Percentiles rank a stretch among this genome's conserved stretches.
These are phyloP conservation scores for Timandra comae DNA, from an alignment of 2,888 invertebrate genomes.

Conservation along the genomic window DNA sequence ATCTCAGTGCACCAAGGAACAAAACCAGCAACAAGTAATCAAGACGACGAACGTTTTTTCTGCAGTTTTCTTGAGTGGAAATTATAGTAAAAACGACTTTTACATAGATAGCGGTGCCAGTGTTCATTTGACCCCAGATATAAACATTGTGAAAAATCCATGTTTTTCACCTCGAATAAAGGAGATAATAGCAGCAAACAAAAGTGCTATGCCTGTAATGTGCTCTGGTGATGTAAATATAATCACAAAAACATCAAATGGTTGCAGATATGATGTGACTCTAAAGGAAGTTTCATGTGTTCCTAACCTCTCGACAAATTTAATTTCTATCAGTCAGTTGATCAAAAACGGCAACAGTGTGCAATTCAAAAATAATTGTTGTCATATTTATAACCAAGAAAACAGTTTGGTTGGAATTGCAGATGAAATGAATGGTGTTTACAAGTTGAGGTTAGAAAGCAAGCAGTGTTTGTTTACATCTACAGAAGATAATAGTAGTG, in stretches of 20 bases:
- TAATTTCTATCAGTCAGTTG: slow-evolving; percentile 13
- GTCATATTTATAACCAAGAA: slow-evolving; percentile 2
- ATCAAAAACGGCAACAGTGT: slow-evolving; percentile 23
- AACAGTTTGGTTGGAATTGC: too few relatives aligned
- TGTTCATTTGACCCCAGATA: slow-evolving; percentile 19
- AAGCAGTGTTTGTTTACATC: slow-evolving; percentile 7
- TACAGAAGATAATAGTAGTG: slow-evolving; percentile 8
- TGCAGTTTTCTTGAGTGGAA: slow-evolving; percentile 21
- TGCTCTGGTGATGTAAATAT: slow-evolving; percentile 18
- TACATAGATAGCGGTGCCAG: slow-evolving; percentile 26
- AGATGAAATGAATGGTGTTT: too few relatives aligned
- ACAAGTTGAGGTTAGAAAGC: too few relatives aligned
- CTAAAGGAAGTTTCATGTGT: slow-evolving; percentile 17
- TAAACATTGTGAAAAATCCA: slow-evolving; percentile 15
- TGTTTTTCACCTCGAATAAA: slow-evolving; percentile 8
- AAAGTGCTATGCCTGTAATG: slow-evolving; percentile 17
- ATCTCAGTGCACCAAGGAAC: background rate
- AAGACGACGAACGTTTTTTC: slow-evolving; percentile 20
- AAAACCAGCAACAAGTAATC: background rate
- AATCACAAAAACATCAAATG: slow-evolving; percentile 5
- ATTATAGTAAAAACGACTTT: slow-evolving; percentile 23
- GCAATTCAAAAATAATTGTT: slow-evolving; percentile 17
- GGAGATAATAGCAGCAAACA: slow-evolving; percentile 25
- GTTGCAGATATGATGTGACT: slow-evolving; percentile 8
- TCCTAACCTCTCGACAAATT: slow-evolving; percentile 15